Percentiles rank a stretch among this genome's conserved stretches.
phyloP scores from a whole-genome alignment of 2,888 invertebrate species.

The Caenorhabditis sp. region DNA sequence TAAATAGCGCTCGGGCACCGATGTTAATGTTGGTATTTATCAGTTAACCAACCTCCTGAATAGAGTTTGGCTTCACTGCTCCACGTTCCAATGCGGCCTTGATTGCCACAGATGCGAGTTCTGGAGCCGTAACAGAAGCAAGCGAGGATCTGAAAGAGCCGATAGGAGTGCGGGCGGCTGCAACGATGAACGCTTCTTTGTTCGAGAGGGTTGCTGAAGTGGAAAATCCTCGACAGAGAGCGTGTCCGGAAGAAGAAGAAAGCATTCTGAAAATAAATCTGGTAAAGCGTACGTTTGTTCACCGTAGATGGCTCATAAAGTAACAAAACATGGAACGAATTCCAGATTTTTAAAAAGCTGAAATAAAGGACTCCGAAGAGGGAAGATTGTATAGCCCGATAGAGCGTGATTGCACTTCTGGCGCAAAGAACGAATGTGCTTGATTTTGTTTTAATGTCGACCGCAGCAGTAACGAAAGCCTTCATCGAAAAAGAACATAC shows the following conservation, averaged over 20 bases:
- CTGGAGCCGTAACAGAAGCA: slow-evolving; percentile 90
- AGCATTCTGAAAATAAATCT: slow-evolving; percentile 34
- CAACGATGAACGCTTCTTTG: slow-evolving; percentile 94
- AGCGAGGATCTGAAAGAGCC: slow-evolving; percentile 94
- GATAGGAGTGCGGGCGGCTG: slow-evolving; percentile 96
- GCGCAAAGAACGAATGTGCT: no score
- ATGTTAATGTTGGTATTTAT: no score
- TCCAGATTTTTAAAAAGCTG: no score
- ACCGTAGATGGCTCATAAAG: no score
- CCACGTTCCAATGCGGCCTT: slow-evolving; percentile 86
- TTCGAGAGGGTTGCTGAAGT: slow-evolving; percentile 46
- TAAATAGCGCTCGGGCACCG: no score
- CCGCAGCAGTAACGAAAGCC: slow-evolving; percentile 93
- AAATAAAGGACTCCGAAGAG: background rate
- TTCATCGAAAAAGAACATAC: slow-evolving; percentile 99
- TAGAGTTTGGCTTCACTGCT: slow-evolving; percentile 84
- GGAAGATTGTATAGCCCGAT: background rate
- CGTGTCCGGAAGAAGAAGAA: slow-evolving; percentile 48
- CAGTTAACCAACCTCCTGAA: slow-evolving; percentile 76
- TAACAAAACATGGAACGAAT: background rate
- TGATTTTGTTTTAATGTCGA: no score
- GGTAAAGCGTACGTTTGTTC: background rate
- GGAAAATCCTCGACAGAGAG: slow-evolving; percentile 51
- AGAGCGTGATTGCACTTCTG: background rate
- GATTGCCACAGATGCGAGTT: slow-evolving; percentile 94